Percentiles rank a stretch among this genome's conserved stretches.
Evolutionary conservation across 2,888 invertebrate species (phyloP).

Genomic region (Amblyjoppa proteus): DNA sequence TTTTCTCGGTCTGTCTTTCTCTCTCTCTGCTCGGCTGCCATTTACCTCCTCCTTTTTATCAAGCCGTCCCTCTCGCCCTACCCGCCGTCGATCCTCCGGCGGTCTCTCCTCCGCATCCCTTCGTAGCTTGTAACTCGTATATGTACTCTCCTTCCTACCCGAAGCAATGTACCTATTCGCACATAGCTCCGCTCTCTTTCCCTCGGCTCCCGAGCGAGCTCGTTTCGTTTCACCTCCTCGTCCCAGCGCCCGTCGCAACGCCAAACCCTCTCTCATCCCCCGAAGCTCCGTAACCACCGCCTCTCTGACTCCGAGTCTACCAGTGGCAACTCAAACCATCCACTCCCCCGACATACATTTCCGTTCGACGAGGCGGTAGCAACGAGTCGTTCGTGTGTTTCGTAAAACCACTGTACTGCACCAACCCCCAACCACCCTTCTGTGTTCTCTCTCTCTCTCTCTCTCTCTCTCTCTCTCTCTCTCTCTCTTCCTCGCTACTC

Average conservation of each 20-base stretch:
- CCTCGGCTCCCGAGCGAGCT: constrained; percentile 38
- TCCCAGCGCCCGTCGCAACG: constrained; percentile 40
- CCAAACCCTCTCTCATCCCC: constrained; percentile 29
- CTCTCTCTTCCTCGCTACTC: constrained; percentile 31
- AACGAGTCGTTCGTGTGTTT: constrained; percentile 40
- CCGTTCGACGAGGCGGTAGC: constrained; percentile 57
- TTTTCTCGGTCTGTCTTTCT: constrained; percentile 51
- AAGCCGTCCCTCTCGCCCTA: constrained; percentile 35
- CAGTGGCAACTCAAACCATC: constrained; percentile 56
- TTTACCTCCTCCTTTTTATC: constrained; percentile 48
- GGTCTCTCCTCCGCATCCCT: constrained; percentile 15
- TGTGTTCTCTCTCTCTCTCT: background rate
- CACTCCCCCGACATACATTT: constrained; percentile 55
- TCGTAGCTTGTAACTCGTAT: constrained; percentile 41
- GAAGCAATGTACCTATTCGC: constrained; percentile 41
- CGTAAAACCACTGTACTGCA: constrained; percentile 60
- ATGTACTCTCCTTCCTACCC: constrained; percentile 26
- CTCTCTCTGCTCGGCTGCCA: constrained; percentile 49
- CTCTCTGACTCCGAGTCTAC: constrained; percentile 21
- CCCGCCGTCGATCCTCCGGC: background rate
- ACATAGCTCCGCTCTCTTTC: constrained; percentile 39
- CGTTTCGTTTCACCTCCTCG: constrained; percentile 55
- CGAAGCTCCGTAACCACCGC: constrained; percentile 47
- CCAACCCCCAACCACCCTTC: no score
- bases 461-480: background rate